Percentiles rank a stretch among this genome's conserved stretches.
Evolutionary conservation across 2,888 invertebrate species (phyloP).

Genomic region (Nomada lathburiana): DNA sequence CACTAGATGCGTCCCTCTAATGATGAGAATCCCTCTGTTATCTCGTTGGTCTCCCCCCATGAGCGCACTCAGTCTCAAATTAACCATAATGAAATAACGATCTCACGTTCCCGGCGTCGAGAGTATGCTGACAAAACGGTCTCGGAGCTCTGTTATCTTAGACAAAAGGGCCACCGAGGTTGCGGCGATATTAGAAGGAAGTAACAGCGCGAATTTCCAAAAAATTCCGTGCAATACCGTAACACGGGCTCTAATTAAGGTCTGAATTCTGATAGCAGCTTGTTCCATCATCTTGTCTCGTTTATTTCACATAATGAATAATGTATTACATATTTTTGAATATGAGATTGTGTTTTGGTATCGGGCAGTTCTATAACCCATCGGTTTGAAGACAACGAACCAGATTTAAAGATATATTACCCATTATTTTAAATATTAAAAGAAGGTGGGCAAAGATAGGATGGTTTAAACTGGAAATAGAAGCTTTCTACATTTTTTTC

Average conservation of each 20-base stretch:
- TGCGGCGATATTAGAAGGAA: conserved; percentile 47
- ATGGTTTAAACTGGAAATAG: no score
- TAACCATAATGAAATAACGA: conserved; percentile 82
- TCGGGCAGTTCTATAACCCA: no score
- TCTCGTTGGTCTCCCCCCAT: conserved; percentile 70
- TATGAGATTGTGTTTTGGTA: no score
- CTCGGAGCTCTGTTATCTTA: conserved; percentile 65
- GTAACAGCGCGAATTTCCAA: conserved; percentile 4
- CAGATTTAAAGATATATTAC: no score
- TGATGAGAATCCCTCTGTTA: conserved; percentile 77
- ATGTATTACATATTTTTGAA: no score
- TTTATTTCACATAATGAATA: no score
- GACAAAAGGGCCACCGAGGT: conserved; percentile 56
- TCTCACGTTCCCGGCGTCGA: conserved; percentile 75
- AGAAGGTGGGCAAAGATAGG: no score
- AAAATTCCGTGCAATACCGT: not conserved
- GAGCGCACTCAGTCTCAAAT: conserved; percentile 79
- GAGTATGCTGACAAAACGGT: conserved; percentile 77
- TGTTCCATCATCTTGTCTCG: no score
- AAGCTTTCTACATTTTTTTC: no score
- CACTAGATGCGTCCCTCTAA: conserved; percentile 79
- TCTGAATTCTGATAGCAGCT: no score
- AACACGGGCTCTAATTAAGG: not conserved
- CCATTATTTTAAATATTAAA: no score
- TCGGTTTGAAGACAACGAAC: no score